A percentile compares a stretch with the other conserved stretches of the same genome.
phyloP scores from a whole-genome alignment of 2,797 vertebrate genomes.

The Chrosomus eos region DNA sequence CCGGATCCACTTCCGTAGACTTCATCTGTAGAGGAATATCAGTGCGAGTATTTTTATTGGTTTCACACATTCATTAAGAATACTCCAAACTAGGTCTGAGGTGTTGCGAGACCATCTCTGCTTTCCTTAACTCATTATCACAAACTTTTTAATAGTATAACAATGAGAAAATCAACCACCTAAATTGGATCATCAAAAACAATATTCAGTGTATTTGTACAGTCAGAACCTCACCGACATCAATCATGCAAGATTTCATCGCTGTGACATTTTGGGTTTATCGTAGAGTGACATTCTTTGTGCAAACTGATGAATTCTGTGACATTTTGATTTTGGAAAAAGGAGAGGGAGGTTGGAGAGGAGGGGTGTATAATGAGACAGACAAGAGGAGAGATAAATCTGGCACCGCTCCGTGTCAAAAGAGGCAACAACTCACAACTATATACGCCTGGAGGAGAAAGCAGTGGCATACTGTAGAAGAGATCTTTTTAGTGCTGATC shows the following conservation, averaged over 20 bases:
- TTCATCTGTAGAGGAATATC: slow-evolving; percentile 75
- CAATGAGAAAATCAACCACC: not conserved
- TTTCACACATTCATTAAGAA: not conserved
- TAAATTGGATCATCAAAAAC: not conserved
- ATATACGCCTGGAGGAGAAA: not conserved
- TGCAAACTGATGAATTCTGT: slow-evolving; percentile 43
- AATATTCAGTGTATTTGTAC: not conserved
- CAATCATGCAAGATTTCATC: slow-evolving; percentile 19
- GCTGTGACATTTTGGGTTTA: slow-evolving; percentile 38
- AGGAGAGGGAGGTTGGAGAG: not conserved
- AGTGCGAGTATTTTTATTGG: slow-evolving; percentile 2
- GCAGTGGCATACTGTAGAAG: not conserved
- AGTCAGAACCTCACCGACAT: not conserved
- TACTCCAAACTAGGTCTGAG: not conserved
- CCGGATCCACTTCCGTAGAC: slow-evolving; percentile 79
- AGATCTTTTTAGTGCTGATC: not conserved
- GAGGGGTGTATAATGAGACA: slow-evolving; percentile 35
- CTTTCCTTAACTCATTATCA: not conserved
- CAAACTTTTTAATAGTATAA: not conserved
- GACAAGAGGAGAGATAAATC: slow-evolving; percentile 47
- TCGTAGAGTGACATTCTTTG: slow-evolving; percentile 34
- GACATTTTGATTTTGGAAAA: slow-evolving; percentile 47
- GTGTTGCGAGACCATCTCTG: not conserved
- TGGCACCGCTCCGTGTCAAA: slow-evolving; percentile 16
- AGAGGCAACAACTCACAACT: not conserved